Base-by-base conservation (phyloP, 2,888 invertebrate genomes). In the Pheosia gnoma region DNA sequence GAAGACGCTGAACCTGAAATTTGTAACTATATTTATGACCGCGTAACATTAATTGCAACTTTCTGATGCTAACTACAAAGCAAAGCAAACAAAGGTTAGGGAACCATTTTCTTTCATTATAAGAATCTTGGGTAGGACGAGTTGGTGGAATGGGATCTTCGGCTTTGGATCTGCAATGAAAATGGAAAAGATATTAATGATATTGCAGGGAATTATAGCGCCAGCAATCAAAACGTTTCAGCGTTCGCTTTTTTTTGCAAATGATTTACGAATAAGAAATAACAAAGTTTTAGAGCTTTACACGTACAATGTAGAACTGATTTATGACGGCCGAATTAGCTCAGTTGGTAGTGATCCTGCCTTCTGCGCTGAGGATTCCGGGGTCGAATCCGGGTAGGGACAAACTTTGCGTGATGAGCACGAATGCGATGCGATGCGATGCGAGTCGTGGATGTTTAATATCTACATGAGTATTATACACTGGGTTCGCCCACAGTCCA, bases 61-160 rank as follows among this genome's bases (percentile, higher is more conserved):
- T 58, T 59, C 45, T 37, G 38, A 63, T 47, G 36, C 49, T 60
- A 59, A 66, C 59, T 66, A 65, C 59, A 54, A 64, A 25, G 25
- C 58, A 53, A 67, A 65, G 57, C 59, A 74, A 67, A 67, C 64
- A 64, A 66, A 60, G 25, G 39, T 56, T 61, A 13, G 51, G 41
- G 49, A 62, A 53, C 55, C 47, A 65, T 59, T 57, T 53, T 59
- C 39, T 63, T 74, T 65, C 62, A 70, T 72, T 63, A 62, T 63
- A 70, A 62, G 54, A 36, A 8, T 57, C 9, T 63, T 47, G 43
- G 38, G 7, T 60, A 55, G n/a, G 55, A 53, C 37, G 55, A 9
- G 41, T 62, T 59, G 57, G 47, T 47, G 57, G 6, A 36, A 56
- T 38, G 37, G 39, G 39, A 7, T 5, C 49, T 54, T 59, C 62